These are phyloP conservation scores for Dolichotis patagonum DNA, from an alignment of 2,113 vertebrate genomes.

Conservation along the genomic window DNA sequence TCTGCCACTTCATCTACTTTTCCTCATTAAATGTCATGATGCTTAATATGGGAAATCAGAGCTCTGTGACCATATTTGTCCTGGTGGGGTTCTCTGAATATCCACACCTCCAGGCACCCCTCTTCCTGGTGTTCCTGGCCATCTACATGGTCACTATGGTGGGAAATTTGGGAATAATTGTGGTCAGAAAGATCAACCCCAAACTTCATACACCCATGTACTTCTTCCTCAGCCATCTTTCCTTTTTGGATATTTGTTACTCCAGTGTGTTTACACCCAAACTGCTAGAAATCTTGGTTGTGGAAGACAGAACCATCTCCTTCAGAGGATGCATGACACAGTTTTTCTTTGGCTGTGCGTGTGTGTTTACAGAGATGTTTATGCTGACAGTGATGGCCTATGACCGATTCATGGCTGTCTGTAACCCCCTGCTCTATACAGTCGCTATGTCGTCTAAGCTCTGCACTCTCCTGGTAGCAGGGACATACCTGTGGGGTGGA, in stretches of 20 bases:
- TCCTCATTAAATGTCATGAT: background rate
- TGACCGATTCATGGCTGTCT: constrained; percentile 59
- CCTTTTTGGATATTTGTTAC: too few species aligned
- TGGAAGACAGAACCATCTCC: too few species aligned
- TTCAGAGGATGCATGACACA: too few species aligned
- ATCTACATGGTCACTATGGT: constrained; percentile 60
- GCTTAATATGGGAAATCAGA: constrained; percentile 37
- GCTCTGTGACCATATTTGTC: constrained; percentile 43
- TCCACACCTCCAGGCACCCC: background rate
- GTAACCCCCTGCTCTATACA: constrained; percentile 18
- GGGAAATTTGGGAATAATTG: constrained; percentile 73
- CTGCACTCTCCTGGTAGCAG: constrained; percentile 41
- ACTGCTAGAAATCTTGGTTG: too few species aligned
- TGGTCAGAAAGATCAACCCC: constrained; percentile 46
- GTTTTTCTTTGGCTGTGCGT: constrained; percentile 70
- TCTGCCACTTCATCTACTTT: background rate
- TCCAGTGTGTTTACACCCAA: too few species aligned
- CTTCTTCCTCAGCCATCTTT: constrained; percentile 77
- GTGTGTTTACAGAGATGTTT: constrained; percentile 66
- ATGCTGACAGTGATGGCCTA: constrained; percentile 71
- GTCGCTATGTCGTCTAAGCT: constrained; percentile 19
- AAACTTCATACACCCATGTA: constrained; percentile 74
- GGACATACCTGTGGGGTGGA: constrained; percentile 42
- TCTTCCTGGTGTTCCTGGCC: constrained; percentile 59
- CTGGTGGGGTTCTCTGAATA: constrained; percentile 69